Evolutionary conservation across 2,888 invertebrate genomes (phyloP).

Genomic region (Andrena bucephala): DNA sequence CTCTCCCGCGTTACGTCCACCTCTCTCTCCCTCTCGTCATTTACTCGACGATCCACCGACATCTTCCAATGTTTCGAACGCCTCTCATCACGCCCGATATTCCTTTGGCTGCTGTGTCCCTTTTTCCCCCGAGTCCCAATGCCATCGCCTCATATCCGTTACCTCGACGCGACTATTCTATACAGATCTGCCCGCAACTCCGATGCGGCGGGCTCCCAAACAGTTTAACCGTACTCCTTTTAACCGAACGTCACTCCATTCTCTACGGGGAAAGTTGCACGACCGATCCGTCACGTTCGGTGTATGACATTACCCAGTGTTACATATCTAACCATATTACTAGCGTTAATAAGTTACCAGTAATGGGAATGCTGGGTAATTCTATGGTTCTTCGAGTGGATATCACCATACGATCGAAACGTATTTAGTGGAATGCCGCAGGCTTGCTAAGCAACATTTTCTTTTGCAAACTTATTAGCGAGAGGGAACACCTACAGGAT

Average conservation of each 20-base stretch:
- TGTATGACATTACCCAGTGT: slow-evolving; percentile 1
- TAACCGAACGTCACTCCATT: background rate
- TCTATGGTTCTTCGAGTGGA: slow-evolving; percentile 1
- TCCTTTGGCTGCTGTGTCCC: background rate
- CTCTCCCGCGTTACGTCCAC: background rate
- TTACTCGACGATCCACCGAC: background rate
- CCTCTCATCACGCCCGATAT: background rate
- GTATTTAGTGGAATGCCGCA: slow-evolving; percentile 30
- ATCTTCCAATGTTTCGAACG: background rate
- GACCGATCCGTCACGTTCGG: background rate
- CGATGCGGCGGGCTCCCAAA: background rate
- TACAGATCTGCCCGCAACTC: background rate
- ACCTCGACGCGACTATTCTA: background rate
- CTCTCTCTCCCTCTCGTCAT: background rate
- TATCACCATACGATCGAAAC: slow-evolving; percentile 42
- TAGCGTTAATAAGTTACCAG: slow-evolving; percentile 54
- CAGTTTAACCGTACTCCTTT: background rate
- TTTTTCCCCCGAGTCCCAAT: background rate
- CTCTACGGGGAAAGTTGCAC: background rate
- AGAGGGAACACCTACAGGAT: no score
- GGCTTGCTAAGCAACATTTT: no score
- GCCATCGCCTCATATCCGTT: background rate
- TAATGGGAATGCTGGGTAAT: slow-evolving; percentile 31
- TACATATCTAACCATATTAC: slow-evolving; percentile 42
- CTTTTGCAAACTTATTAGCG: no score